Evolutionary conservation across 2,113 vertebrate species (phyloP), one percentile per base, ranked within the genome.

Genomic region (Macquaria australasica): DNA sequence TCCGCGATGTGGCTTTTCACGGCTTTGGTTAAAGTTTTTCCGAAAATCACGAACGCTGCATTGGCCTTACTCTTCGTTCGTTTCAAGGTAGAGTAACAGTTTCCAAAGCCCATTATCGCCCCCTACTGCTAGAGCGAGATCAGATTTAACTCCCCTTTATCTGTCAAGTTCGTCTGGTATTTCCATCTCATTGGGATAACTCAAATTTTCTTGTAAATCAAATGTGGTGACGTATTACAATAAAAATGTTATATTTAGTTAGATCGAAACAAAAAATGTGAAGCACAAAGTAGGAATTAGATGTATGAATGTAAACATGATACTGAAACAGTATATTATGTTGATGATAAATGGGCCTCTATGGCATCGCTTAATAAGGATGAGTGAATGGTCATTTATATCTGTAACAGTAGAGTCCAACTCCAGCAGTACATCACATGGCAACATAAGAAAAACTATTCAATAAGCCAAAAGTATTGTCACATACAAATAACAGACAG

Each of bases 21-120:
- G 2, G 0, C 2, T 59, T 25, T 6, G 7, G 3, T 34, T 0
- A 2, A 18, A 0, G 1, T 20, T 55, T 80, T 83, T 72, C 71
- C 59, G n/a, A 77, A 43, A 68, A 28, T 16, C 1, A 0, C 9
- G 37, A 91, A 92, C 43, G 80, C 64, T 11, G 16, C 89, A 84
- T 59, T 39, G 6, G 16, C 15, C 21, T 67, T 63, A 4, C 28
- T 77, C 66, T 76, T 51, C 41, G 10, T 58, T 73, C 16, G 0
- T 59, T 67, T 43, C 6, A 51, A 63, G 43, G 75, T 25, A 58
- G 55, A 41, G 21, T 16, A 79, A 59, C 58, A 23, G 48, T 21
- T 59, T 51, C 7, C 21, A 79, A 8, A 70, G 60, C 20, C 12
- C 73, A 72, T 43, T 73, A 77, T 8, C 64, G 81, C 88, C 87